A percentile compares a stretch with the other conserved stretches of the same genome.
Evolutionary conservation across 2,888 invertebrate genomes (phyloP).

Genomic region (Philereme transversata): DNA sequence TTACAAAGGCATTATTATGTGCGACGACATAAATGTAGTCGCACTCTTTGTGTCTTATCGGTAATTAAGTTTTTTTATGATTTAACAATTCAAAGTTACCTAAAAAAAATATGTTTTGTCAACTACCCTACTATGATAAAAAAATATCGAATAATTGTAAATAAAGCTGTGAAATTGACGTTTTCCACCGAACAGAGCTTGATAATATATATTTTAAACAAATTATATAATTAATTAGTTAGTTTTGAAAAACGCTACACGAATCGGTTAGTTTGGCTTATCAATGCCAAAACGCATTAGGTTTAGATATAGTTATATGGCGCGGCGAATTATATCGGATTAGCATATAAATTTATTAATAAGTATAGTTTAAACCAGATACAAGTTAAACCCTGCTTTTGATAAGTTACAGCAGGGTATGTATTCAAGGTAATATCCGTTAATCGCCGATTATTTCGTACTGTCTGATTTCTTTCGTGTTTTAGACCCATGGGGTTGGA

Average conservation of each 20-base stretch:
- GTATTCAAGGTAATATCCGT: too few species aligned
- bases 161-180: slow-evolving; percentile 36
- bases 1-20: too few species aligned
- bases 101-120: too few species aligned
- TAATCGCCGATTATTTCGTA: too few species aligned
- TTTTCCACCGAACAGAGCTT: slow-evolving; percentile 46
- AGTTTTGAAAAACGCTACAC: slow-evolving; percentile 12
- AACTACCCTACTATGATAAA: too few species aligned
- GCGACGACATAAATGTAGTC: too few species aligned
- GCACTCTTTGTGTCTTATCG: too few species aligned
- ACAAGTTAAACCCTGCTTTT: background rate
- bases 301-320: background rate
- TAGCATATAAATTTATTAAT: slow-evolving; percentile 19
- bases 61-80: too few species aligned
- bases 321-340: slow-evolving; percentile 19
- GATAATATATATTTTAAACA: slow-evolving; percentile 40
- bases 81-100: too few species aligned
- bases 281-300: slow-evolving; percentile 22
- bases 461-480: too few species aligned
- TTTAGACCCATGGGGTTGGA: too few species aligned
- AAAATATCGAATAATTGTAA: slow-evolving; percentile 17
- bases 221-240: slow-evolving; percentile 18
- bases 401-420: background rate
- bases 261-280: slow-evolving; percentile 18
- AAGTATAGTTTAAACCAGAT: slow-evolving; percentile 12